Base-by-base conservation (phyloP, 2,888 invertebrate species). In the Cheilosia vernalis region DNA sequence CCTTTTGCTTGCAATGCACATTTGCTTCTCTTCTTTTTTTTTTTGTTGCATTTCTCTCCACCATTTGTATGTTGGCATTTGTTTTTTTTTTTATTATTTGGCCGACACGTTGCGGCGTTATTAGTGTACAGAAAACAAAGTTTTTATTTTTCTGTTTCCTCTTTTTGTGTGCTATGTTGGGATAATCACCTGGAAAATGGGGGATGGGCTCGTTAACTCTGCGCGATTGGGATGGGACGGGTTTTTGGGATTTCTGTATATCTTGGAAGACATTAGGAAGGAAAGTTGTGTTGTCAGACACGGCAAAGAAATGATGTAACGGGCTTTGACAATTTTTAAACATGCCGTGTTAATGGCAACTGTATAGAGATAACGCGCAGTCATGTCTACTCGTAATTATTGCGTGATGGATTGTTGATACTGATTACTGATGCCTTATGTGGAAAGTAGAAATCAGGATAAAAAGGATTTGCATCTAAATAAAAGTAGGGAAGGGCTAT, bases 141-240 rank as follows among this genome's bases (percentile, higher is more conserved):
- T 37, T 10, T 64, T 63, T 74, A 53, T 44, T 37, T 37, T 37
- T 13, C 13, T 67, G 74, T 76, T 81, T 85, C 72, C 64, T 55
- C 76, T 58, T 66, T 72, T 64, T 81, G 49, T 76, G 76, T 47
- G 76, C 56, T 49, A 49, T 58, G 84, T 80, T 80, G 55, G 64
- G 74, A 80, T 85, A 81, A 72, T 85, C 81, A 81, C 81, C 77
- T 85, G 72, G 79, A 64, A 63, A 67, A 72, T 72, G 76, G 81
- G 77, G 81, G 80, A 61, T 72, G 81, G 80, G 80, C 76, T 81
- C 61, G 76, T 81, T 81, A 85, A 67, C 72, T 27, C 27, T 67
- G 61, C 69, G 77, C 67, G 2, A 30, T 70, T 55, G 64, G 63
- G 51, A 55, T 73, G 64, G 61, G 66, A 80, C 66, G 33, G 37